These are phyloP conservation scores for Cygnus olor DNA, from an alignment of 2,797 vertebrate species.

Conservation along the genomic window DNA sequence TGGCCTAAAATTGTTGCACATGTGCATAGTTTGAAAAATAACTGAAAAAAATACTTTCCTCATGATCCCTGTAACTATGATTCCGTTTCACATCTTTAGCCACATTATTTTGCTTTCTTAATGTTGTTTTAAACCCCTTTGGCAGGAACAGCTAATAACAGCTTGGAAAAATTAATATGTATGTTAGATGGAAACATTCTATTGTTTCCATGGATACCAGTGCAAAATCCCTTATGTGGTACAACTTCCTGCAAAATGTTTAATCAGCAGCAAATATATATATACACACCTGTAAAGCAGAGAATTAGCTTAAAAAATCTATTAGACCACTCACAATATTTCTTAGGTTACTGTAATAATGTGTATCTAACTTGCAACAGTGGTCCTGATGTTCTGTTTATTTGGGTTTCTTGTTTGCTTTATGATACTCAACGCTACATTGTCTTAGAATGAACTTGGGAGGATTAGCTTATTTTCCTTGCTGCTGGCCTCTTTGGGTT, in stretches of 20 bases:
- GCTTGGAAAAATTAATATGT: constrained; percentile 28
- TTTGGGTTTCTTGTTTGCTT: neutral
- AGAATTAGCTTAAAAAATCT: neutral
- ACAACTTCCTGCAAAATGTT: neutral
- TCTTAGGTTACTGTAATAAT: neutral
- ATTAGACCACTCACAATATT: neutral
- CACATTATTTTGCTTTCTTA: neutral
- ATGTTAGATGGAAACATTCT: neutral
- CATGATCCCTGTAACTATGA: neutral
- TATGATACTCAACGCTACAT: neutral
- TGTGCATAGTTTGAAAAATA: neutral
- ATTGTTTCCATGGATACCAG: constrained; percentile 55
- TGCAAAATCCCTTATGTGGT: neutral
- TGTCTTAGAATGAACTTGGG: neutral
- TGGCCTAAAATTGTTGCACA: neutral
- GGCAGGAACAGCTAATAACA: constrained; percentile 20
- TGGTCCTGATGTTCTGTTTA: neutral
- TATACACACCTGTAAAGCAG: neutral
- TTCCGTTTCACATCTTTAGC: neutral
- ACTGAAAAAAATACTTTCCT: neutral
- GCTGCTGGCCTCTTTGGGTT: neutral
- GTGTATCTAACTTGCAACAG: rapidly evolving
- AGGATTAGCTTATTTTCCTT: neutral
- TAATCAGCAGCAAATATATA: neutral
- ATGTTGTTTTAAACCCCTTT: neutral